Evolutionary conservation across 2,113 vertebrate species (phyloP).

Genomic region (Tenebrosternarchus preto): DNA sequence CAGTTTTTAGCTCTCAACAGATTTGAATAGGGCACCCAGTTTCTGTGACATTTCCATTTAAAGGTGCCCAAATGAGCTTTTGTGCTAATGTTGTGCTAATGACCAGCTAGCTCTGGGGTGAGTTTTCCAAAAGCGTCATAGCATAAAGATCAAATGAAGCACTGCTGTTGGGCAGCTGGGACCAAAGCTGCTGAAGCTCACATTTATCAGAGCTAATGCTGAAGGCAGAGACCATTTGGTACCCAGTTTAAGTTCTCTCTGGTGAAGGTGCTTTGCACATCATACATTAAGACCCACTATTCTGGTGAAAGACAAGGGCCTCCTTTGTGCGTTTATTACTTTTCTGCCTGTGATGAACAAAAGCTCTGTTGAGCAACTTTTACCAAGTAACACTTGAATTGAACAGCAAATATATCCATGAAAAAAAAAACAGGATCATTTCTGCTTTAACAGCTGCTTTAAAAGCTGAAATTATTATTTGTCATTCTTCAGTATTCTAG

Average conservation of each 20-base stretch:
- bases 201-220: neutral
- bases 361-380: no score
- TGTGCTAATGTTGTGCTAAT: conserved; percentile 23
- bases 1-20: neutral
- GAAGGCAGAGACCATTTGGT: neutral
- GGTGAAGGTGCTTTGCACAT: neutral
- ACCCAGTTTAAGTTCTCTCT: neutral
- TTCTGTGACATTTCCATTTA: neutral
- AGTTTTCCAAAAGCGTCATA: conserved; percentile 11
- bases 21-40: neutral
- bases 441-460: no score
- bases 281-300: no score
- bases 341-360: no score
- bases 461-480: neutral
- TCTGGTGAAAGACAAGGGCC: no score
- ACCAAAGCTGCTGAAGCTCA: neutral
- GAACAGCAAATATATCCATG: no score
- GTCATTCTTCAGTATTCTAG: neutral
- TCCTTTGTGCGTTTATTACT: no score
- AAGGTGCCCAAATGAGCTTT: conserved; percentile 9
- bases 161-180: neutral
- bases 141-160: conserved; percentile 12
- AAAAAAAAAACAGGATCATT: no score
- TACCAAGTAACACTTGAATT: no score
- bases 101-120: conserved; percentile 9